Conservation (phyloP, 1,140 invertebrate genomes). For the Ceratosolen solmsi region DNA sequence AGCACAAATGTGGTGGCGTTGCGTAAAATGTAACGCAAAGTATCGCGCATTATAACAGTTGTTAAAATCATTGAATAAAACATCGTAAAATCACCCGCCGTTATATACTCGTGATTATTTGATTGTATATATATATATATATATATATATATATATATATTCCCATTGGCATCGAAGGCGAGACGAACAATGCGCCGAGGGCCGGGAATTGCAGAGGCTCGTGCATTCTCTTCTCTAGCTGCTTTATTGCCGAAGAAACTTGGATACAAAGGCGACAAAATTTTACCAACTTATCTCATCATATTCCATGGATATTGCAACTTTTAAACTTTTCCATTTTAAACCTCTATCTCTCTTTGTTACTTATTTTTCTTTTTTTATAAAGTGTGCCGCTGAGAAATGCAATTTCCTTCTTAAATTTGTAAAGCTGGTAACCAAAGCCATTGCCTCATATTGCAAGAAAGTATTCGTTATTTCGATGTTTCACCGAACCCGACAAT, state of each 20-base stretch:
- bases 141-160: background rate
- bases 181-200: background rate
- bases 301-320: background rate
- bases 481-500: background rate
- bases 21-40: conserved; percentile 34
- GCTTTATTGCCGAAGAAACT: background rate
- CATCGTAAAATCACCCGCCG: conserved; percentile 21
- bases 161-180: background rate
- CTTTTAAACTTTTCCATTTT: background rate
- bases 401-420: background rate
- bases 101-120: background rate
- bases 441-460: background rate
- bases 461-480: background rate
- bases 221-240: background rate
- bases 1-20: background rate
- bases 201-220: background rate
- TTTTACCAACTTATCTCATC: background rate
- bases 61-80: conserved; percentile 23
- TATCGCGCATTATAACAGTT: background rate
- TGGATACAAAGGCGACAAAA: background rate
- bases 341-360: background rate
- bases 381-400: background rate
- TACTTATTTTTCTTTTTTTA: background rate
- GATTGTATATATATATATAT: background rate
- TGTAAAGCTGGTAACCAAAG: background rate